Evolutionary conservation across 2,888 invertebrate species (phyloP).

Genomic region (Paralinhomoeus sp.): DNA sequence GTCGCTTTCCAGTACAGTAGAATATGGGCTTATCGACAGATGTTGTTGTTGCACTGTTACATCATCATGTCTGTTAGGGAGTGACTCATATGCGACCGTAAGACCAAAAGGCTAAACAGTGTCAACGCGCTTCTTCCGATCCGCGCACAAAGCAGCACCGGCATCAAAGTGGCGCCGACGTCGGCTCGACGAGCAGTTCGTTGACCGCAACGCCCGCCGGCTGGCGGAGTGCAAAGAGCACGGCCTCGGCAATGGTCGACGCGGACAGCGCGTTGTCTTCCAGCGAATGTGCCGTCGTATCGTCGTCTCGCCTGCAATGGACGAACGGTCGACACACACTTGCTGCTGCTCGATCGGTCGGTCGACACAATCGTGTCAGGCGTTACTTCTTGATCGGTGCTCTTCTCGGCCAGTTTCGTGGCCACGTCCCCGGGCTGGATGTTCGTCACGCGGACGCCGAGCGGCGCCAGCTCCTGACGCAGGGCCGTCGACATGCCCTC

Average conservation of each 20-base stretch:
- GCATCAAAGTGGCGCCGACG: constrained; percentile 17
- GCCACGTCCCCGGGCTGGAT: constrained; percentile 30
- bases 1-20: too few relatives aligned
- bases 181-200: constrained; percentile 29
- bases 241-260: constrained; percentile 26
- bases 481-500: constrained; percentile 29
- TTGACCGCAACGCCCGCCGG: constrained; percentile 27
- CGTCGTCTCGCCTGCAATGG: constrained; percentile 24
- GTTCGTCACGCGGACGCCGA: constrained; percentile 27
- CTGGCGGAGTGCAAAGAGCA: constrained; percentile 27
- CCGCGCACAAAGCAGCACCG: constrained; percentile 27
- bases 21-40: too few relatives aligned
- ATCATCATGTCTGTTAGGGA: too few relatives aligned
- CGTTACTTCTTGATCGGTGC: constrained; percentile 26
- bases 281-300: constrained; percentile 22
- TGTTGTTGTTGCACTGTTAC: too few relatives aligned
- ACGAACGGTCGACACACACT: too few relatives aligned
- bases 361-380: not conserved
- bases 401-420: constrained; percentile 23
- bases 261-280: constrained; percentile 23
- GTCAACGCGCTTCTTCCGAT: constrained; percentile 25
- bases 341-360: not conserved
- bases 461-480: constrained; percentile 25
- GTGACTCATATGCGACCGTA: too few relatives aligned
- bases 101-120: too few relatives aligned